Evolutionary conservation across 2,888 invertebrate genomes (phyloP), one percentile per base, ranked within the genome.

Genomic region (Acleris literana): DNA sequence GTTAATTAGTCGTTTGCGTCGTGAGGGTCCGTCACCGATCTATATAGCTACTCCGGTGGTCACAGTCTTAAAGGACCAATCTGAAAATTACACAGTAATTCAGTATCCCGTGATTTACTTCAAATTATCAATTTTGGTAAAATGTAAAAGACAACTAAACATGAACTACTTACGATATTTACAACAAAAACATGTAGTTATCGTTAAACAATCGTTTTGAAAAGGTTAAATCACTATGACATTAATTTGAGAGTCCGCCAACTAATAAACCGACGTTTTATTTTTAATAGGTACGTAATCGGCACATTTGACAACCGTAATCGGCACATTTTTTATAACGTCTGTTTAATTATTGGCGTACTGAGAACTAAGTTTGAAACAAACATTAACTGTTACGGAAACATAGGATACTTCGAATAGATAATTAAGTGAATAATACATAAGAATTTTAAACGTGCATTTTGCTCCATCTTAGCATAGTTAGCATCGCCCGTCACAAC

Each of bases 51-150:
- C 85, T 81, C 90, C 91, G 79, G 88, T 88, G 76, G 90, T 82
- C 80, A 91, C 90, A 87, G 85, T 90, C 88, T 92, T 92, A 92
- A 92, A 92, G 83, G 92, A 92, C 91, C 92, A 90, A 92, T 92
- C 92, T 92, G 92, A 87, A 91, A 91, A 86, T 79, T 46, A 52
- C 51, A 61, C 56, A 66, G 56, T 52, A 43, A 62, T 55, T 57
- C 63, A 69, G 64, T 62, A 59, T 63, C 46, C 22, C 48, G 62
- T 59, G 58, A 57, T 66, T 43, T 56, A 60, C 51, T 33, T 39
- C 22, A 22, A 44, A 60, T 54, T n/a, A 60, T 33, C 49, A 61
- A 61, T 56, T 61, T 61, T 11, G 59, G 60, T 63, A 60, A 58
- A 68, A 48, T 44, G 33, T 13, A 63, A 57, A 46, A 63, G 33